Percentiles rank a stretch among this genome's conserved stretches.
Conservation (phyloP, 2,888 invertebrate genomes). For the Polydrusus pterygomalis region DNA sequence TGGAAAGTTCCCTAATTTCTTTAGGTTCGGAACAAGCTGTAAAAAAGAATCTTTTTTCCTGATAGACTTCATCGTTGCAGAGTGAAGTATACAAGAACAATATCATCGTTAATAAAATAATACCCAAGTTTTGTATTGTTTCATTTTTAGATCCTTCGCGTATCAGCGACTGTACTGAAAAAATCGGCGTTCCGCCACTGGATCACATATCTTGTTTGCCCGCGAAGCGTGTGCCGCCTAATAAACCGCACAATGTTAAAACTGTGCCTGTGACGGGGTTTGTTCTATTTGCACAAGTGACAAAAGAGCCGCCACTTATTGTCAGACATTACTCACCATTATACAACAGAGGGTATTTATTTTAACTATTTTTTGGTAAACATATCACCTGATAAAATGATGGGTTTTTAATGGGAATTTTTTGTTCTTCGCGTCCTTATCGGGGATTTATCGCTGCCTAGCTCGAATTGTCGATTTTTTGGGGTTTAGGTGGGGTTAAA, state of each 20-base stretch:
- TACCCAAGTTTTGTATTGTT: no score
- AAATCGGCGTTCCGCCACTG: constrained; percentile 11
- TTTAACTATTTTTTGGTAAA: constrained; percentile 36
- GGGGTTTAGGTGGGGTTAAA: no score
- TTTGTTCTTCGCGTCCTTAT: constrained; percentile 27
- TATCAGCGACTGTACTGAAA: not conserved
- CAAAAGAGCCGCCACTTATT: constrained; percentile 47
- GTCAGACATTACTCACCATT: constrained; percentile 19
- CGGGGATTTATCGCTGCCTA: constrained; percentile 22
- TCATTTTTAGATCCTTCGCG: no score
- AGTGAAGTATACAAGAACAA: no score
- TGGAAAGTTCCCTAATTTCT: no score
- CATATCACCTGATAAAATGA: constrained; percentile 32
- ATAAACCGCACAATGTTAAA: constrained; percentile 33
- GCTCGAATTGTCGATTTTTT: constrained; percentile 15
- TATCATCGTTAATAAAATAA: no score
- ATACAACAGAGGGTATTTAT: constrained; percentile 12
- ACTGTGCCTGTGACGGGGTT: constrained; percentile 18
- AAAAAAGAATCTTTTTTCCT: no score
- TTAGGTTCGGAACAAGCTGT: no score
- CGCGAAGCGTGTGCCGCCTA: constrained; percentile 43
- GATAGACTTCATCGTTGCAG: no score
- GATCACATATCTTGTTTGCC: constrained; percentile 28
- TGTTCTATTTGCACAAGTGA: constrained; percentile 45
- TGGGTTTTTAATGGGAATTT: constrained; percentile 40